Conservation (phyloP, 53 echinoderm and acorn worm species). For the Holothuria leucospilota region DNA sequence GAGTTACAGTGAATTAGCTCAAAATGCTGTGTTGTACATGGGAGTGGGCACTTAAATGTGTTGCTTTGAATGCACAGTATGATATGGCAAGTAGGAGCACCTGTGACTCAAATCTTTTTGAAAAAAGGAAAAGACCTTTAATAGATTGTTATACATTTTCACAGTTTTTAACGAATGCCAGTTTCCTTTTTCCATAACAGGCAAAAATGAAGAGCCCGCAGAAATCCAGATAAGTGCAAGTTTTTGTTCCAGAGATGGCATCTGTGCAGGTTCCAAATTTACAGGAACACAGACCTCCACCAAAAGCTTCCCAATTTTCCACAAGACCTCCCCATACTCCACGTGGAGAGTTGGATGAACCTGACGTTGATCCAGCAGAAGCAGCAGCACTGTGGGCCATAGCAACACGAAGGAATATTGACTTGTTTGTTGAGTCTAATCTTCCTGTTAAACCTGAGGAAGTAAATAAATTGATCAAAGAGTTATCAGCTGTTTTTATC, state of each 20-base stretch:
- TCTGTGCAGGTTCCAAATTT: not conserved
- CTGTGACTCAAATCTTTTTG: too few species aligned
- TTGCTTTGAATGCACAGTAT: too few species aligned
- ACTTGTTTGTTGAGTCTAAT: slow-evolving; percentile 11
- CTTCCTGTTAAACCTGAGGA: not conserved
- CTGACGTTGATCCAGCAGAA: not conserved
- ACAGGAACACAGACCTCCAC: slow-evolving; percentile 3
- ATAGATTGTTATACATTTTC: too few species aligned
- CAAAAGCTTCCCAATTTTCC: not conserved
- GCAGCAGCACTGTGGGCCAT: slow-evolving; percentile 41
- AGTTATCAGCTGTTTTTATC: slow-evolving; percentile 82
- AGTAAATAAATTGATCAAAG: slow-evolving; percentile 57
- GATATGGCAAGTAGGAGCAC: too few species aligned
- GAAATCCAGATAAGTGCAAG: too few species aligned
- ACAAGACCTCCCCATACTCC: slow-evolving; percentile 33
- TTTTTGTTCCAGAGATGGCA: not conserved
- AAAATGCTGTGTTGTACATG: too few species aligned
- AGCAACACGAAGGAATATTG: slow-evolving; percentile 26
- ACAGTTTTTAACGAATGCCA: too few species aligned
- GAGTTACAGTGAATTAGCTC: too few species aligned
- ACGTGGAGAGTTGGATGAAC: slow-evolving; percentile 18
- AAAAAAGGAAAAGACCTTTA: too few species aligned
- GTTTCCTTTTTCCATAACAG: too few species aligned
- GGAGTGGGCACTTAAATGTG: too few species aligned
- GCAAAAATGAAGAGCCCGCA: too few species aligned